A percentile compares a stretch with the other conserved stretches of the same genome.
Evolutionary conservation across 2,888 invertebrate species (phyloP).

Genomic region (Bugulina stolonifera): DNA sequence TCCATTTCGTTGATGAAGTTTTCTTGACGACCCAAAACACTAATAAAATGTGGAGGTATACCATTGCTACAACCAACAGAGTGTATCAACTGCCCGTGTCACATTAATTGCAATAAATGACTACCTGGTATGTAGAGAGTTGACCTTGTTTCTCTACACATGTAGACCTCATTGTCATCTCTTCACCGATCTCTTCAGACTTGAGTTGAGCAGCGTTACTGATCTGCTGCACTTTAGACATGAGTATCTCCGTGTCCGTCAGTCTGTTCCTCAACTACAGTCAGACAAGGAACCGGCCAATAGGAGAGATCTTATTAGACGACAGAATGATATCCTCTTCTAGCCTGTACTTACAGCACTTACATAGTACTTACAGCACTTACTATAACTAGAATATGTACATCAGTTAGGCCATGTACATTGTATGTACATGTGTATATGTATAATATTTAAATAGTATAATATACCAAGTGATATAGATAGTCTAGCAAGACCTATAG

Average conservation of each 20-base stretch:
- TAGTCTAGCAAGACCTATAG: too few species aligned
- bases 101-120: too few species aligned
- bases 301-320: too few species aligned
- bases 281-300: neutral
- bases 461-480: neutral
- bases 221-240: neutral
- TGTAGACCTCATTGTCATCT: slow-evolving; percentile 12
- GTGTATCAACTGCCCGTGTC: too few species aligned
- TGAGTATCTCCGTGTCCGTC: neutral
- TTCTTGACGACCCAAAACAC: too few species aligned
- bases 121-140: slow-evolving; percentile 7
- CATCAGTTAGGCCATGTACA: neutral
- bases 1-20: too few species aligned
- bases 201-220: neutral
- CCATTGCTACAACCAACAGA: too few species aligned
- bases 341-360: too few species aligned
- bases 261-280: slow-evolving; percentile 15
- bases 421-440: neutral
- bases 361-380: too few species aligned
- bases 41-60: too few species aligned
- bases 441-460: neutral
- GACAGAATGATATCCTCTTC: too few species aligned
- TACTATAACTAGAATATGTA: too few species aligned
- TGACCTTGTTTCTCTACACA: slow-evolving; percentile 5
- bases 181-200: neutral